phyloP scores from a whole-genome alignment of 2,113 vertebrate genomes.

The Muntiacus muntjak region DNA sequence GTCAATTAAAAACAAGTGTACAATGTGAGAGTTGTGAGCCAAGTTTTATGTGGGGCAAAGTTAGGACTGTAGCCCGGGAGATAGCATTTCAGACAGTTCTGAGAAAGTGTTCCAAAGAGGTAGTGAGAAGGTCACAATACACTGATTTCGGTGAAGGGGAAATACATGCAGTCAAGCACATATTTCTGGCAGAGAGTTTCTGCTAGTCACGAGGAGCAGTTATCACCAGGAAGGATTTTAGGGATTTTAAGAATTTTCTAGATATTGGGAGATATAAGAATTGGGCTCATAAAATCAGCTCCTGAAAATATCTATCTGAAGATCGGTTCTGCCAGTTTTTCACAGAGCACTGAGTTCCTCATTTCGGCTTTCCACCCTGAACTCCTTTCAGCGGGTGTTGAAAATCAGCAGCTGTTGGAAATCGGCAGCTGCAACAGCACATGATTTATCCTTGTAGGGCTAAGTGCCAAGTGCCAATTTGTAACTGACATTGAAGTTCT shows the following conservation, averaged over 20 bases:
- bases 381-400: neutral
- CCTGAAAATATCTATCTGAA: neutral
- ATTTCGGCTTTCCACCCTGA: neutral
- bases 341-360: neutral
- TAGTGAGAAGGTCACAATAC: neutral
- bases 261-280: neutral
- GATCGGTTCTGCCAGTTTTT: neutral
- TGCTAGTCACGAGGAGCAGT: neutral
- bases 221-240: neutral
- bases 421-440: neutral
- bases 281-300: neutral
- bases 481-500: neutral
- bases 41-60: neutral
- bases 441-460: neutral
- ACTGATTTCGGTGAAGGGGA: neutral
- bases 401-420: neutral
- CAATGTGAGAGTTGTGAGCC: neutral
- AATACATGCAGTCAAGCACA: neutral
- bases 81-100: neutral
- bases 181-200: neutral
- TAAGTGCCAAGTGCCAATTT: neutral
- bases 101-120: neutral
- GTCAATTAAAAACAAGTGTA: neutral
- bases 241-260: neutral
- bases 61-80: neutral